Conservation (phyloP, 2,113 vertebrate species). For the Shinisaurus crocodilurus region DNA sequence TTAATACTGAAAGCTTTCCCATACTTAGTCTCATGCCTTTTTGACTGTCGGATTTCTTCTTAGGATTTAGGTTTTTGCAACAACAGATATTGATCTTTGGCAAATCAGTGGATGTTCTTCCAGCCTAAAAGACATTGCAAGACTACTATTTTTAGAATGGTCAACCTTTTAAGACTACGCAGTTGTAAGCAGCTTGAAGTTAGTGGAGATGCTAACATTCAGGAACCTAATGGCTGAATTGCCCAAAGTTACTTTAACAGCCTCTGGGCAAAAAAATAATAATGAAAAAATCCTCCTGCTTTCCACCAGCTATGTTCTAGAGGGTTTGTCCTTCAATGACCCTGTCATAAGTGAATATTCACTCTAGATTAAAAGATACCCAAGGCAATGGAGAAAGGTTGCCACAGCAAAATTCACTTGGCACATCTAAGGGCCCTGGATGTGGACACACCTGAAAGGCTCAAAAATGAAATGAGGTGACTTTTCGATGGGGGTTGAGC, state of each 20-base stretch:
- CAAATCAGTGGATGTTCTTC: rapidly evolving
- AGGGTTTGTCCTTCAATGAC: background rate
- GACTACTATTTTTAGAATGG: background rate
- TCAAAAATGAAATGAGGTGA: constrained; percentile 11
- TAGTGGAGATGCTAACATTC: background rate
- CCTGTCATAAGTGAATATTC: constrained; percentile 1
- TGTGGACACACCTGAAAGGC: background rate
- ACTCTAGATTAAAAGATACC: background rate
- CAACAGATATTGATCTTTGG: background rate
- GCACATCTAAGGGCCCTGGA: background rate
- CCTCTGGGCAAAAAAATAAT: background rate
- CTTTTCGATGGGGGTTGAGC: background rate
- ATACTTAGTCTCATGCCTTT: no score
- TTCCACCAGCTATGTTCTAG: background rate
- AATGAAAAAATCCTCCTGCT: background rate
- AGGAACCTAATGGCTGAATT: background rate
- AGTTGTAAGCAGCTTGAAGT: background rate
- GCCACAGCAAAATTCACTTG: constrained; percentile 7
- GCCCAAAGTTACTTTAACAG: background rate
- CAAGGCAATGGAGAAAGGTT: background rate
- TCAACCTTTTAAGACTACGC: background rate
- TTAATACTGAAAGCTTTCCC: background rate
- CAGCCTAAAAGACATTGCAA: background rate
- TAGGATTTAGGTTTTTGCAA: background rate
- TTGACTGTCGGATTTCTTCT: background rate